phyloP scores from a whole-genome alignment of 2,797 vertebrate species.

The Eospalax fontanierii region DNA sequence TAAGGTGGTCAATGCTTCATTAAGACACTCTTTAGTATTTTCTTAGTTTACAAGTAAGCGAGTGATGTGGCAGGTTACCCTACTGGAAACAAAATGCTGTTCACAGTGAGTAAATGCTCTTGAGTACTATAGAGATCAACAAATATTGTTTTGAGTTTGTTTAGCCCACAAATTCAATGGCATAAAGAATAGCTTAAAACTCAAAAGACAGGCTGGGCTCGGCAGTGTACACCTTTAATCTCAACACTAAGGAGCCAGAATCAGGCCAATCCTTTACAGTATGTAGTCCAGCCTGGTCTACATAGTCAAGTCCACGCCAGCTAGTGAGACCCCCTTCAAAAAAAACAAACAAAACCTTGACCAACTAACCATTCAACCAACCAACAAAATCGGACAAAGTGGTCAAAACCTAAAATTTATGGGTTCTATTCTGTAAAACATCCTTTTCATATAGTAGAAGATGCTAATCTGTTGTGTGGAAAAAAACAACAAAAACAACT shows the following conservation, averaged over 20 bases:
- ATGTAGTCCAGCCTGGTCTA: not conserved
- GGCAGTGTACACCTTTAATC: too few relatives aligned
- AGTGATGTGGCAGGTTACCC: not conserved
- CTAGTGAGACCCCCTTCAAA: not conserved
- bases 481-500: not conserved
- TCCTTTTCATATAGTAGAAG: not conserved
- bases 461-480: not conserved
- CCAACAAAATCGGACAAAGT: too few relatives aligned
- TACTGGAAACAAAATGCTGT: not conserved
- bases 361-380: too few relatives aligned
- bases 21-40: not conserved
- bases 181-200: not conserved
- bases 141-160: not conserved
- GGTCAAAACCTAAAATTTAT: not conserved
- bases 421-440: constrained; percentile 35
- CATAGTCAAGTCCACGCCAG: not conserved
- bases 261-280: not conserved
- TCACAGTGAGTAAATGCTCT: constrained; percentile 2
- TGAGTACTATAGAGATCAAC: not conserved
- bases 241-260: not conserved
- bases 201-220: too few relatives aligned
- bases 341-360: too few relatives aligned
- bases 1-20: not conserved
- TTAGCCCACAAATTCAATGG: not conserved
- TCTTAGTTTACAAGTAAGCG: not conserved